phyloP scores from a whole-genome alignment of 2,113 vertebrate genomes.

The Euleptes europaea region DNA sequence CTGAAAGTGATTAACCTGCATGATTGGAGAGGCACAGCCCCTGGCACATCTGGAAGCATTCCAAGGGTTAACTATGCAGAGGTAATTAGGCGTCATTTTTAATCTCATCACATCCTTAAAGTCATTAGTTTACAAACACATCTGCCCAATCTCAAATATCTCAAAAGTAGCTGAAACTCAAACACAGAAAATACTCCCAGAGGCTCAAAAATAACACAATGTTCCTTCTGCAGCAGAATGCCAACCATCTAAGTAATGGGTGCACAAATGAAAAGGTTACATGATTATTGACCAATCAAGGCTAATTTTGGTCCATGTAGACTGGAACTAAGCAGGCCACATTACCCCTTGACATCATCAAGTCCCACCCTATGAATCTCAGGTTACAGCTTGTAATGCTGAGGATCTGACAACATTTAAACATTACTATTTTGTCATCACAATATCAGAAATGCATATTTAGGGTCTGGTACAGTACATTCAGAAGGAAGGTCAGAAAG shows the following conservation, averaged over 20 bases:
- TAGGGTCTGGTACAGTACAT: no score
- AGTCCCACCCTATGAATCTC: no score
- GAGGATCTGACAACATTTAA: no score
- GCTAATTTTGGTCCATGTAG: no score
- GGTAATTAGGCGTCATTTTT: constrained; percentile 25
- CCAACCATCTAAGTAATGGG: not conserved
- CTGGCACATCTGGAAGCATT: not conserved
- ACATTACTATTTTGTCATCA: no score
- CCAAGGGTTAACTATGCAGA: constrained; percentile 13
- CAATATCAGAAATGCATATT: no score
- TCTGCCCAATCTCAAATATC: not conserved
- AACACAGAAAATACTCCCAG: not conserved
- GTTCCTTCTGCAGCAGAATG: no score
- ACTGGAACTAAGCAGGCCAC: no score
- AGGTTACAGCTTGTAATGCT: no score
- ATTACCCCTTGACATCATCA: no score
- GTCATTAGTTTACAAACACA: not conserved
- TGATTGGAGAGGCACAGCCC: not conserved
- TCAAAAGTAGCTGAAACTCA: not conserved
- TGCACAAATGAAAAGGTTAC: not conserved
- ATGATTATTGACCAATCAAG: no score
- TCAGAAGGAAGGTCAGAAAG: no score
- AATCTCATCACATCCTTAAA: constrained; percentile 16
- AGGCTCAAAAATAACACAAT: not conserved
- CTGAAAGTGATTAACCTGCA: not conserved